Evolutionary conservation across 2,888 invertebrate genomes (phyloP).

Genomic region (Allygus modestus): DNA sequence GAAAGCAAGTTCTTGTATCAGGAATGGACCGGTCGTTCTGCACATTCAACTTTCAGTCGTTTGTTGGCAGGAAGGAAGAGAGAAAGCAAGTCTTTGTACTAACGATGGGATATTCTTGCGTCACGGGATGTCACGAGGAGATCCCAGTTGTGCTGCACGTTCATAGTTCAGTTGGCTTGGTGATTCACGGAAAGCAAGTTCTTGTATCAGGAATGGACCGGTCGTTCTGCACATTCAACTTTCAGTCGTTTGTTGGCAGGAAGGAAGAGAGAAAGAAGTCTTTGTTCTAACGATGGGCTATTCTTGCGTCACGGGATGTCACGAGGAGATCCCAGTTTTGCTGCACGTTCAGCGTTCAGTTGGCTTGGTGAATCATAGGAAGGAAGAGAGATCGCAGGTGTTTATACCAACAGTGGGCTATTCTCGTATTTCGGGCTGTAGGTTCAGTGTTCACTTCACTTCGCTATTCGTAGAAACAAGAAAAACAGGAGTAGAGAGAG

Average conservation of each 20-base stretch:
- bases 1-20: too few relatives aligned
- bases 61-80: slow-evolving; percentile 18
- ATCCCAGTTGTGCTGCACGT: background rate
- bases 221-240: too few relatives aligned
- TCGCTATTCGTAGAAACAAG: too few relatives aligned
- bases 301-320: slow-evolving; percentile 39
- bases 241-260: too few relatives aligned
- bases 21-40: too few relatives aligned
- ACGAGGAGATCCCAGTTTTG: background rate
- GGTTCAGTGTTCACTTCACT: background rate
- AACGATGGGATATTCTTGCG: slow-evolving; percentile 36
- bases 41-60: too few relatives aligned
- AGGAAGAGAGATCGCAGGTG: too few relatives aligned
- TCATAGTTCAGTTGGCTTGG: background rate
- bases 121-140: slow-evolving; percentile 18
- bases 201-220: too few relatives aligned
- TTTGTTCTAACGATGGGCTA: slow-evolving; percentile 22
- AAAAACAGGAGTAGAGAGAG: too few relatives aligned
- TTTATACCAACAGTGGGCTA: slow-evolving; percentile 39
- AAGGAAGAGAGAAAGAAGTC: slow-evolving; percentile 26
- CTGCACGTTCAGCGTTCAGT: background rate
- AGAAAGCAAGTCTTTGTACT: slow-evolving; percentile 21
- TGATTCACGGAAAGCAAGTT: too few relatives aligned
- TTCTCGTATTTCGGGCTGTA: slow-evolving; percentile 21
- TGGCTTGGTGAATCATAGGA: too few relatives aligned